Percentiles rank a stretch among this genome's conserved stretches.
These are phyloP conservation scores for Agelaius phoeniceus DNA, from an alignment of 2,113 vertebrate species.

Conservation along the genomic window DNA sequence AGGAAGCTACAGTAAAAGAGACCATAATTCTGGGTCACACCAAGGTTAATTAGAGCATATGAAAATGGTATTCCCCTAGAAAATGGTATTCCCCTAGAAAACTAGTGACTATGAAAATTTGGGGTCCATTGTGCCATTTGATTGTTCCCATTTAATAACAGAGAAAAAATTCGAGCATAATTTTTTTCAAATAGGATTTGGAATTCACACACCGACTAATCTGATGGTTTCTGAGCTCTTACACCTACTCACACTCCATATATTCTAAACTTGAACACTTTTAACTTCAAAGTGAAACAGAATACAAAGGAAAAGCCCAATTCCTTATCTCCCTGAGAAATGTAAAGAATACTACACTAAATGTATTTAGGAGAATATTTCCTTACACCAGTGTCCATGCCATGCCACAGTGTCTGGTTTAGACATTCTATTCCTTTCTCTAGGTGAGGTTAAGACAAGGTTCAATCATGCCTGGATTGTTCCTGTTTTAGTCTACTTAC, in stretches of 20 bases:
- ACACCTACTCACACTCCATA: neutral
- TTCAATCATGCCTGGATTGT: neutral
- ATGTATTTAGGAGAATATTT: neutral
- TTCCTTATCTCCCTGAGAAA: neutral
- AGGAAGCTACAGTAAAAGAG: neutral
- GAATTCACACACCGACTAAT: neutral
- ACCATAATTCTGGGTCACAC: neutral
- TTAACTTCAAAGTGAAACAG: neutral
- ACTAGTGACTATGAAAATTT: neutral
- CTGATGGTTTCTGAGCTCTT: neutral
- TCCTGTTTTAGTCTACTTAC: neutral
- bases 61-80: neutral
- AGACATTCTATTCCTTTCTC: neutral
- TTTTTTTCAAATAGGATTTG: neutral
- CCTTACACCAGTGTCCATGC: neutral
- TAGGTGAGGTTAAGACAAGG: neutral
- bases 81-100: neutral
- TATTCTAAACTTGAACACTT: neutral
- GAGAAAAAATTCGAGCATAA: neutral
- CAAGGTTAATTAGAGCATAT: constrained; percentile 8
- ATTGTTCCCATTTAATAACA: neutral
- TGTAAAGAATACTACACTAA: neutral
- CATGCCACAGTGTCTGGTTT: neutral
- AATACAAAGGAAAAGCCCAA: neutral
- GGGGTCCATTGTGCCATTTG: neutral